Base-by-base conservation (phyloP, 2,888 invertebrate genomes). In the Caenorhabditis angaria region DNA sequence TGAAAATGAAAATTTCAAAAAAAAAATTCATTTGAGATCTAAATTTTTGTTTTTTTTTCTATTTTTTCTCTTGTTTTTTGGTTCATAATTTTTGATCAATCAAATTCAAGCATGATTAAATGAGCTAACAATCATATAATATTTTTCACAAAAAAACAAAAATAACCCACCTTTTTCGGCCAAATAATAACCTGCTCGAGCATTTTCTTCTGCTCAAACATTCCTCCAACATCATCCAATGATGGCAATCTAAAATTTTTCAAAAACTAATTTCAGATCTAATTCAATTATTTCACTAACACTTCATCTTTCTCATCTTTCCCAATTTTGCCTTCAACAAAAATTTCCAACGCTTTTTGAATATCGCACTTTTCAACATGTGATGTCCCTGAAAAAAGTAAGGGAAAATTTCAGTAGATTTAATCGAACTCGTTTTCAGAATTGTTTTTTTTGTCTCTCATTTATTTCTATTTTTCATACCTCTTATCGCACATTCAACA, bases 101-200 rank as follows among this genome's bases (percentile, higher is more conserved):
- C n/a, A n/a, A n/a, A n/a, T n/a, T n/a, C n/a, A n/a, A n/a, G n/a
- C n/a, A n/a, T n/a, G n/a, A n/a, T n/a, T n/a, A n/a, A n/a, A n/a
- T n/a, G n/a, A n/a, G n/a, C n/a, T n/a, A n/a, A n/a, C n/a, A n/a
- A n/a, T n/a, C n/a, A n/a, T n/a, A n/a, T n/a, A n/a, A n/a, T n/a
- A n/a, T n/a, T n/a, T n/a, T n/a, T 27, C n/a, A 61, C n/a, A 27
- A 3, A 27, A 28, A 35, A 35, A 57, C 20, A 10, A 29, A 22
- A 22, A 29, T 10, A 24, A 41, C 62, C 18, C 14, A 82, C 83
- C 73, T 83, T 83, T 57, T 69, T 76, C 1, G 86, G 85, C 86
- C 85, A 86, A 5, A 86, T 57, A 32, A 85, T 77, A 8, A 85
- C 81, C 59, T 85, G 82, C 20, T 71, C 76, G 51, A 86, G 59